Evolutionary conservation across 2,113 vertebrate species (phyloP).

Genomic region (Etheostoma spectabile): DNA sequence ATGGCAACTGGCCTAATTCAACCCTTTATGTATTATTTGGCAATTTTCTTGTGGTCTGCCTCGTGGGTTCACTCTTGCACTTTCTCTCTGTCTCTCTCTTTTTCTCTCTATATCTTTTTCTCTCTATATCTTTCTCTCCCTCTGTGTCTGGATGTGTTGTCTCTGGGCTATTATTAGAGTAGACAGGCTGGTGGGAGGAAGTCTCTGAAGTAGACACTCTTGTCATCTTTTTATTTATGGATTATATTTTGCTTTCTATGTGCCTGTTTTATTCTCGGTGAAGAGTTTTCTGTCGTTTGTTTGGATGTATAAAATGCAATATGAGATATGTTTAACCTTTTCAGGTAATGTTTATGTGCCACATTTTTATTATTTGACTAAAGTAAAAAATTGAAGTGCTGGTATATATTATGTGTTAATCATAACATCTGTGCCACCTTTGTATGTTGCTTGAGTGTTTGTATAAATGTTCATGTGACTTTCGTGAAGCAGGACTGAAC

Average conservation of each 20-base stretch:
- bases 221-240: slow-evolving; percentile 85
- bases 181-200: slow-evolving; percentile 85
- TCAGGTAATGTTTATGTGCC: neutral
- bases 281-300: slow-evolving; percentile 44
- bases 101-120: slow-evolving; percentile 69
- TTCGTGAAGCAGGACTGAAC: slow-evolving; percentile 32
- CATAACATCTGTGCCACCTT: neutral
- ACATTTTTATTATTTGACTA: slow-evolving; percentile 1
- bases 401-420: neutral
- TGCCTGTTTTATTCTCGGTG: slow-evolving; percentile 48
- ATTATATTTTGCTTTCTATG: slow-evolving; percentile 75
- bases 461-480: neutral
- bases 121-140: slow-evolving; percentile 68
- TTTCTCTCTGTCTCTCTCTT: slow-evolving; percentile 66
- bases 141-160: slow-evolving; percentile 80
- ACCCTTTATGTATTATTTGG: slow-evolving; percentile 75
- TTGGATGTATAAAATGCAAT: slow-evolving; percentile 15
- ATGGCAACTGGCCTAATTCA: slow-evolving; percentile 79
- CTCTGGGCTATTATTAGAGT: slow-evolving; percentile 86
- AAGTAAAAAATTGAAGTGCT: slow-evolving; percentile 14
- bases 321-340: slow-evolving; percentile 5
- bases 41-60: slow-evolving; percentile 71
- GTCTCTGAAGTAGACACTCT: slow-evolving; percentile 82
- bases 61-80: slow-evolving; percentile 71
- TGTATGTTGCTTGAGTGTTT: neutral